These are phyloP conservation scores for Eilema sororculum DNA, from an alignment of 2,888 invertebrate species.

Conservation along the genomic window DNA sequence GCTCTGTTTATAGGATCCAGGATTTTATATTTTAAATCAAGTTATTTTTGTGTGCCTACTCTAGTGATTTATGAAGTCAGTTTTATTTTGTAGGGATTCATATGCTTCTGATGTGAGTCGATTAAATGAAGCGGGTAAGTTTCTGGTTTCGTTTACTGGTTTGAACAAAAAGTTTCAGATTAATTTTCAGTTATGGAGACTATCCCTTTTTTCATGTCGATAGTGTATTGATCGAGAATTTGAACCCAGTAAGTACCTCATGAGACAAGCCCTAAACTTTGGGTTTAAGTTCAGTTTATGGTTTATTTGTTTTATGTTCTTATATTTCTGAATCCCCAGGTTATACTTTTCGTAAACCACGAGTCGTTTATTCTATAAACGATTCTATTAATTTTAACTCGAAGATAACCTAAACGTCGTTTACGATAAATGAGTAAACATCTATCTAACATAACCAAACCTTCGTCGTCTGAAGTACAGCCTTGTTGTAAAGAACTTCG, in stretches of 20 bases:
- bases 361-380: not conserved
- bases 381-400: not conserved
- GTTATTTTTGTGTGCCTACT: slow-evolving; percentile 11
- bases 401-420: not conserved
- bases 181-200: not conserved
- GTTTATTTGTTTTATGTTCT: not conserved
- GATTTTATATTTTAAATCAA: slow-evolving; percentile 45
- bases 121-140: not conserved
- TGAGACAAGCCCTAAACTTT: no score
- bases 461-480: not conserved
- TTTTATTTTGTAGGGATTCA: not conserved
- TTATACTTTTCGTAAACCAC: not conserved
- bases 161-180: not conserved
- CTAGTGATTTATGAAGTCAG: not conserved
- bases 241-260: no score
- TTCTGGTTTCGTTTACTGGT: not conserved
- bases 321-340: not conserved
- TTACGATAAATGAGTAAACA: not conserved
- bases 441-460: not conserved
- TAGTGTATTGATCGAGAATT: no score
- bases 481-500: not conserved
- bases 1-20: slow-evolving; percentile 43
- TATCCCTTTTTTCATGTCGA: not conserved
- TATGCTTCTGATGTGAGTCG: not conserved
- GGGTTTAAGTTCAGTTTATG: no score